phyloP scores from a whole-genome alignment of 2,797 vertebrate species.

The Anolis apletophallus region DNA sequence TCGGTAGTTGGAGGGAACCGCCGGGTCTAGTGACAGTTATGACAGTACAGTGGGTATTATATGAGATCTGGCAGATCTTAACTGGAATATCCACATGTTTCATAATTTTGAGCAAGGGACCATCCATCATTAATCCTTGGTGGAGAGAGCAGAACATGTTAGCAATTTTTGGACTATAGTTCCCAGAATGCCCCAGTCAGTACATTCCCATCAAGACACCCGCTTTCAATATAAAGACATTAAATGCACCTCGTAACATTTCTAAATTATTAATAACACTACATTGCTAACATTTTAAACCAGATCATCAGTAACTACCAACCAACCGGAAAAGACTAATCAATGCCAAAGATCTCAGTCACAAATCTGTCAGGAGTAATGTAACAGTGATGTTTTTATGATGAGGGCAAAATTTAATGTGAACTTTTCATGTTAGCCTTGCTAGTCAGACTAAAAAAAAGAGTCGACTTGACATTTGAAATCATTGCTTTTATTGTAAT shows the following conservation, averaged over 20 bases:
- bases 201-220: neutral
- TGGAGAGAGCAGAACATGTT: neutral
- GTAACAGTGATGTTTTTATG: constrained; percentile 18
- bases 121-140: neutral
- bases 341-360: neutral
- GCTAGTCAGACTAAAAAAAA: constrained; percentile 2
- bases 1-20: no score
- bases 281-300: constrained; percentile 6
- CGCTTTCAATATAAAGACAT: neutral
- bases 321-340: neutral
- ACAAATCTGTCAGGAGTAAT: constrained; percentile 14
- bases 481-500: constrained; percentile 8
- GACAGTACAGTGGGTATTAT: neutral
- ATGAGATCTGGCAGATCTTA: neutral
- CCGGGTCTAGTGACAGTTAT: no score
- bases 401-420: constrained; percentile 11
- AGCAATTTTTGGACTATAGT: neutral
- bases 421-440: constrained; percentile 25
- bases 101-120: neutral
- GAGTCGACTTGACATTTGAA: constrained; percentile 21
- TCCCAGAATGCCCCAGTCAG: neutral
- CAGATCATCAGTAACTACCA: neutral
- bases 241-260: neutral
- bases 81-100: neutral
- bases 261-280: neutral